Conservation (phyloP, 2,888 invertebrate species). For the Serripes groenlandicus region DNA sequence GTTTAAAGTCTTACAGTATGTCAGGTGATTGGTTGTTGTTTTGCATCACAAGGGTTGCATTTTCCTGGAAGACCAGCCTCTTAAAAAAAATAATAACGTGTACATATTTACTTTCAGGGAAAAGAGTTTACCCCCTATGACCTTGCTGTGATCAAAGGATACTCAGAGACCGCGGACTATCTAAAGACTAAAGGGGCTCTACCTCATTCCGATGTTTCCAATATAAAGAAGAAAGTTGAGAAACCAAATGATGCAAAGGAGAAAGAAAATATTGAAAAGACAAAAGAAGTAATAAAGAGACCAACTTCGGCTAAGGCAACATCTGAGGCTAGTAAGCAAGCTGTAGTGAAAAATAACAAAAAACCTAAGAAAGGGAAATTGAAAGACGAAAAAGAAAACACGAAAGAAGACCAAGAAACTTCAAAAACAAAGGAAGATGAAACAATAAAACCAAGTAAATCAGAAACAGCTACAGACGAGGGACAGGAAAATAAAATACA, state of each 20-base stretch:
- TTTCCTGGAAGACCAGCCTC: no score
- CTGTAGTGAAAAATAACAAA: neutral
- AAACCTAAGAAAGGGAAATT: slow-evolving; percentile 27
- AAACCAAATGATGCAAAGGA: slow-evolving; percentile 16
- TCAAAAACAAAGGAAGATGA: slow-evolving; percentile 28
- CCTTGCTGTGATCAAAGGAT: slow-evolving; percentile 94
- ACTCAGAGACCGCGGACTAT: slow-evolving; percentile 96
- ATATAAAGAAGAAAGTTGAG: slow-evolving; percentile 46
- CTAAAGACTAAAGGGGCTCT: slow-evolving; percentile 94
- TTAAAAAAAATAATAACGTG: neutral
- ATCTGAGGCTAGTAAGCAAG: neutral
- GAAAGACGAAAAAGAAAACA: neutral
- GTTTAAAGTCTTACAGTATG: neutral
- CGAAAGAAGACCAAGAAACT: neutral
- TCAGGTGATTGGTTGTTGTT: no score
- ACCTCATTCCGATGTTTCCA: slow-evolving; percentile 65
- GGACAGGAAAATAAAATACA: slow-evolving; percentile 31
- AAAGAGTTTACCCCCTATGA: slow-evolving; percentile 96
- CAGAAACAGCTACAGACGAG: slow-evolving; percentile 28
- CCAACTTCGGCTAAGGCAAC: slow-evolving; percentile 13
- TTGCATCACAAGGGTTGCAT: no score
- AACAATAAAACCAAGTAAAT: slow-evolving; percentile 29
- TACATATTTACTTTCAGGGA: slow-evolving; percentile 87
- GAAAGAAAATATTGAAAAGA: slow-evolving; percentile 1
- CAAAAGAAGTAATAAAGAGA: slow-evolving; percentile 13